Conservation (phyloP, 2,888 invertebrate species). For the Bellardia pandia region DNA sequence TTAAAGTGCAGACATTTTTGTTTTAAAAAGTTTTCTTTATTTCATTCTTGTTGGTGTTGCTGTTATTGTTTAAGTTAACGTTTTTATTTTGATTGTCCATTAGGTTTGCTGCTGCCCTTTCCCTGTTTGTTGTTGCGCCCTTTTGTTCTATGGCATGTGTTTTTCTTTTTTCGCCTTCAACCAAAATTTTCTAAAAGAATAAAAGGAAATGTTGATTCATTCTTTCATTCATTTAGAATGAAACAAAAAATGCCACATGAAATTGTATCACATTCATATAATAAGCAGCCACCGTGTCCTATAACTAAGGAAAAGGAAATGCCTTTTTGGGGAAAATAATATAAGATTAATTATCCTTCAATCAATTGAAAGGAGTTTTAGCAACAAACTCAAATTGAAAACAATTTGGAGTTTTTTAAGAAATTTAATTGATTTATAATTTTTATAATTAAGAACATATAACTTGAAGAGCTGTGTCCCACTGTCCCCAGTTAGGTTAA, state of each 20-base stretch:
- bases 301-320: no score
- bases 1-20: conserved; percentile 4
- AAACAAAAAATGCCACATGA: conserved; percentile 28
- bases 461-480: background rate
- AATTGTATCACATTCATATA: conserved; percentile 21
- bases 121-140: background rate
- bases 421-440: no score
- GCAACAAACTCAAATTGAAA: no score
- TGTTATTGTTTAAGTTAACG: conserved; percentile 27
- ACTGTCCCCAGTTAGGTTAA: conserved; percentile 14
- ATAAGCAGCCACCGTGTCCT: background rate
- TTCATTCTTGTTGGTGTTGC: background rate
- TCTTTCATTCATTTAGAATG: background rate
- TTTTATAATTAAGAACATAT: no score
- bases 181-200: background rate
- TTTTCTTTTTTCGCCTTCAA: background rate
- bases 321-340: no score
- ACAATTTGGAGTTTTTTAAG: no score
- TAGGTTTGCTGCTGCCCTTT: conserved; percentile 6
- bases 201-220: conserved; percentile 5
- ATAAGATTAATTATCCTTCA: no score
- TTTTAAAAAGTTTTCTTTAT: conserved; percentile 3
- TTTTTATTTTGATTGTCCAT: conserved; percentile 31
- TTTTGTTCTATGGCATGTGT: background rate
- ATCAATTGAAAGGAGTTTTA: no score